Percentiles rank a stretch among this genome's conserved stretches.
These are phyloP conservation scores for Pristionchus entomophagus DNA, from an alignment of 2,888 invertebrate genomes.

Conservation along the genomic window DNA sequence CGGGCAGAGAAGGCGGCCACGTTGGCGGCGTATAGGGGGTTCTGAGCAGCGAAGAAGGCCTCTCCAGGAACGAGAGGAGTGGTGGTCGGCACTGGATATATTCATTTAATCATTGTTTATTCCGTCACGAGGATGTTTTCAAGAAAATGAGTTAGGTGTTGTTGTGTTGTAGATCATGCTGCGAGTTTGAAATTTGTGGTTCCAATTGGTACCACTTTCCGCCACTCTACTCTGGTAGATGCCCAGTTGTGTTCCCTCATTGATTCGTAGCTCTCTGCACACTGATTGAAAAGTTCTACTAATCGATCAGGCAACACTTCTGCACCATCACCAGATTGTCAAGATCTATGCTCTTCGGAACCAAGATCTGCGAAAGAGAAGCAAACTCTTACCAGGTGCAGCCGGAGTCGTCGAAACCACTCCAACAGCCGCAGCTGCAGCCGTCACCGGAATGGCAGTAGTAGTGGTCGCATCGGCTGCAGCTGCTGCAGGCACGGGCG, in stretches of 20 bases:
- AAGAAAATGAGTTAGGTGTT: too few species aligned
- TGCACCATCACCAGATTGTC: too few species aligned
- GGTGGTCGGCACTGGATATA: background rate
- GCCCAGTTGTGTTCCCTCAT: background rate
- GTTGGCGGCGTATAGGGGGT: background rate
- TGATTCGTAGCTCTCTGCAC: background rate
- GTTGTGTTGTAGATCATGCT: too few species aligned
- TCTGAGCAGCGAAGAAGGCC: constrained; percentile 41
- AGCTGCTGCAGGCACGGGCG: background rate
- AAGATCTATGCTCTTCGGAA: too few species aligned
- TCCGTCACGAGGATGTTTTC: too few species aligned
- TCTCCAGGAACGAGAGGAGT: background rate
- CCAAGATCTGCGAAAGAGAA: too few species aligned
- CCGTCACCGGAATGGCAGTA: too few species aligned
- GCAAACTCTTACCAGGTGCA: background rate
- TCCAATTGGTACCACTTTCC: too few species aligned
- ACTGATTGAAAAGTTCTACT: too few species aligned
- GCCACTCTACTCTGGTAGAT: too few species aligned
- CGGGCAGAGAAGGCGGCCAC: constrained; percentile 33
- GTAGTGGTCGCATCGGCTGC: background rate
- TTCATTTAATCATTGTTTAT: background rate
- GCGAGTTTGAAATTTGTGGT: too few species aligned
- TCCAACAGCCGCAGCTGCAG: background rate
- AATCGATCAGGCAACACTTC: too few species aligned
- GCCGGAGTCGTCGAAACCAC: background rate